Conservation (phyloP, 2,113 vertebrate species). For the Falco punctatus region DNA sequence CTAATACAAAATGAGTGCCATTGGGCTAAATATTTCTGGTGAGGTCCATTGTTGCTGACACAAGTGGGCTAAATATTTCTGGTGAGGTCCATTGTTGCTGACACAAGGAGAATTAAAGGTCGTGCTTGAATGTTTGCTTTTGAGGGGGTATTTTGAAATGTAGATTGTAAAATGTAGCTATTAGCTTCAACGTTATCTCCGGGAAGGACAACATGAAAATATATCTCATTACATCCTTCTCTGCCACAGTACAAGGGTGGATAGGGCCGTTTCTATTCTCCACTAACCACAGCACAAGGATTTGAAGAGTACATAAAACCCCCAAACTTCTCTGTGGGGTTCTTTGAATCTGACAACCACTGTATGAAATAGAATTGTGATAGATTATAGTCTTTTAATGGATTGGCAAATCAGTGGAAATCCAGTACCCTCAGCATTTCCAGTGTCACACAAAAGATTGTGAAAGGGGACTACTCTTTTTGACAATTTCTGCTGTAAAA, state of each 20-base stretch:
- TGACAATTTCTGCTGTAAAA: not conserved
- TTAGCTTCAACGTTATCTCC: not conserved
- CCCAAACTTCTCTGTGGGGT: not conserved
- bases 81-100: slow-evolving; percentile 3
- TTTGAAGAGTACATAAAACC: not conserved
- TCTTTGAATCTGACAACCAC: not conserved
- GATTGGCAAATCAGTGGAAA: not conserved
- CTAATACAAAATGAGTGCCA: not conserved
- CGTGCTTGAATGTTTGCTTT: not conserved
- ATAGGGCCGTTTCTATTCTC: not conserved
- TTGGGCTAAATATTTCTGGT: slow-evolving; percentile 28
- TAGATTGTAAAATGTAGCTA: not conserved
- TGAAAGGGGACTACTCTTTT: not conserved
- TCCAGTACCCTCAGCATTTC: not conserved
- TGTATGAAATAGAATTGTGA: not conserved
- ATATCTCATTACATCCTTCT: not conserved
- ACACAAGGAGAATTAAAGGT: slow-evolving; percentile 17
- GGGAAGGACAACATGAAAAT: not conserved
- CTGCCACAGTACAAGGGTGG: not conserved
- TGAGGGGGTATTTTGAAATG: not conserved
- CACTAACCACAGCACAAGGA: not conserved
- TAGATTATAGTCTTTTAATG: not conserved
- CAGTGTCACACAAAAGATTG: not conserved
- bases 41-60: not conserved
- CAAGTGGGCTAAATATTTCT: slow-evolving; percentile 15